Evolutionary conservation across 2,797 vertebrate genomes (phyloP).

Genomic region (Rhinoraja longicauda): DNA sequence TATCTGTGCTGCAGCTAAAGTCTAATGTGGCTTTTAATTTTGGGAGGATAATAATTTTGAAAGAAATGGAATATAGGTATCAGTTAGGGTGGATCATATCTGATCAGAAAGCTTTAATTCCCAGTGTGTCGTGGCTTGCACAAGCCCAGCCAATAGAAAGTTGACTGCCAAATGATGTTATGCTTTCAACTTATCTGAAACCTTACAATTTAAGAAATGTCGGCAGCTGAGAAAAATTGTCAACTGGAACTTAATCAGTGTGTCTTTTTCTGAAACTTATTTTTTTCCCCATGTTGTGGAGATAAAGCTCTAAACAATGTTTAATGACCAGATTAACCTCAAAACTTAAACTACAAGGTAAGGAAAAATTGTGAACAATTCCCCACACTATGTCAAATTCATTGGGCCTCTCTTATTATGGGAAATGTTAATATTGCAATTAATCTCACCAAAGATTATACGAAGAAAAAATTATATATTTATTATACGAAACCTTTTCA

Average conservation of each 20-base stretch:
- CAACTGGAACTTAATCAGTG: not conserved
- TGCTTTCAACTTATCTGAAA: not conserved
- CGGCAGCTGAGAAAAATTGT: not conserved
- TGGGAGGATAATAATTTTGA: not conserved
- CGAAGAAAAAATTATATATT: too few species aligned
- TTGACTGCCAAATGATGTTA: not conserved
- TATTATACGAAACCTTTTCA: too few species aligned
- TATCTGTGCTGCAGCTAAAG: not conserved
- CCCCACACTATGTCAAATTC: not conserved
- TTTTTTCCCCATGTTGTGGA: not conserved
- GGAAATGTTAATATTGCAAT: not conserved
- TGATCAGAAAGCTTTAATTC: not conserved
- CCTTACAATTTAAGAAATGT: not conserved
- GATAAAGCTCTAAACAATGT: not conserved
- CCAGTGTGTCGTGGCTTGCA: not conserved
- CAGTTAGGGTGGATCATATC: not conserved
- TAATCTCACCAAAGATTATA: not conserved
- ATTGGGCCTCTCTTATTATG: not conserved
- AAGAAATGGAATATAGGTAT: not conserved
- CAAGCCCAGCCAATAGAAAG: not conserved
- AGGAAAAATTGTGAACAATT: not conserved
- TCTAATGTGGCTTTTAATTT: too few species aligned
- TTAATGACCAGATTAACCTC: not conserved
- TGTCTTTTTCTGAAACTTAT: not conserved
- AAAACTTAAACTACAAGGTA: not conserved